Evolutionary conservation across 2,113 vertebrate species (phyloP).

Genomic region (Formicarius rufipectus): DNA sequence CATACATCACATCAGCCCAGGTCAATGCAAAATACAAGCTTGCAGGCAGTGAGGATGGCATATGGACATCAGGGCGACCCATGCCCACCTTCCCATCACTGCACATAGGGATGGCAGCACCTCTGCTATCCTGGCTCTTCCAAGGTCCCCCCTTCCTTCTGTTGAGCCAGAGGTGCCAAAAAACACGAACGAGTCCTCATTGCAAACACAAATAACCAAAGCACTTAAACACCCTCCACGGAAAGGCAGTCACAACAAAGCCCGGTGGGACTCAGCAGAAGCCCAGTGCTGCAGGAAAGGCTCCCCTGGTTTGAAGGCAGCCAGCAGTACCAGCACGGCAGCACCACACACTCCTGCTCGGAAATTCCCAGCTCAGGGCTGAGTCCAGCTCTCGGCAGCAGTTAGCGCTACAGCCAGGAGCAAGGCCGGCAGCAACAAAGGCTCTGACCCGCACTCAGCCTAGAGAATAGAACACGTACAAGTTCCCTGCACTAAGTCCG

Average conservation of each 20-base stretch:
- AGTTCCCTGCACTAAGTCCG: neutral
- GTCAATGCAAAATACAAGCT: neutral
- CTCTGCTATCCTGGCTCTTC: neutral
- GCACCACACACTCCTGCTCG: neutral
- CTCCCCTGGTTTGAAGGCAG: neutral
- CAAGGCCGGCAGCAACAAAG: neutral
- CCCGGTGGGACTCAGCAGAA: neutral
- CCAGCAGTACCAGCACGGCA: fast-evolving
- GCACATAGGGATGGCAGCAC: neutral
- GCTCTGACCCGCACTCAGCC: neutral
- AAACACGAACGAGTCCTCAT: fast-evolving
- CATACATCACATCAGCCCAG: neutral
- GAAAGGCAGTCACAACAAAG: neutral
- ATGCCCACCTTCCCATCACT: fast-evolving
- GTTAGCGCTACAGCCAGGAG: neutral
- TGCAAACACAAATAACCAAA: neutral
- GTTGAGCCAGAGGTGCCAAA: neutral
- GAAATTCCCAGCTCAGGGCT: neutral
- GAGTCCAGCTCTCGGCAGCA: neutral
- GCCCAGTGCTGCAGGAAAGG: fast-evolving
- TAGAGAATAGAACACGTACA: neutral
- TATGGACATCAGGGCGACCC: fast-evolving
- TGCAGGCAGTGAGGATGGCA: neutral
- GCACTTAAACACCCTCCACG: neutral
- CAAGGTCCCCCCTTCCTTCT: neutral